phyloP scores from a whole-genome alignment of 2,888 invertebrate genomes.

The Rhamphomyia laevipes region DNA sequence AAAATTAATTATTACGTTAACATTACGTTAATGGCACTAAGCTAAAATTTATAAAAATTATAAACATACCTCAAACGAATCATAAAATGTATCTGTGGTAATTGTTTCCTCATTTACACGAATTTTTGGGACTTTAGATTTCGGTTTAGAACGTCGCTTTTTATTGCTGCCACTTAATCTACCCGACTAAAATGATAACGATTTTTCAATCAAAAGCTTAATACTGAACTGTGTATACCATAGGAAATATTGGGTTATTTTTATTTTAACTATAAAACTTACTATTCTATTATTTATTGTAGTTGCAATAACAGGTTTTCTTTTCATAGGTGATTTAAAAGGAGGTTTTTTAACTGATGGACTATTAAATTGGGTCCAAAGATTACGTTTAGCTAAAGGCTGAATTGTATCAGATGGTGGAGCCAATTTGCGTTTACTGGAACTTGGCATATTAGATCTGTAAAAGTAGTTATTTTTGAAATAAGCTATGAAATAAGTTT shows the following conservation, averaged over 20 bases:
- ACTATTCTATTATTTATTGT: conserved; percentile 22
- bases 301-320: conserved; percentile 23
- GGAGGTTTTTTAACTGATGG: conserved; percentile 11
- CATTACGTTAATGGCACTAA: too few relatives aligned
- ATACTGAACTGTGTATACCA: too few relatives aligned
- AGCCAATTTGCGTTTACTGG: conserved; percentile 24
- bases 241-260: too few relatives aligned
- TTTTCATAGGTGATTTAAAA: conserved; percentile 22
- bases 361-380: conserved; percentile 15
- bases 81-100: conserved; percentile 12
- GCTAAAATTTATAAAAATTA: too few relatives aligned
- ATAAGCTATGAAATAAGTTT: not conserved
- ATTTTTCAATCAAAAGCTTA: not conserved
- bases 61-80: conserved; percentile 13
- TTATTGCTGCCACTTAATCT: conserved; percentile 21
- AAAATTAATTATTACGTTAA: too few relatives aligned
- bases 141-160: conserved; percentile 18
- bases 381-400: conserved; percentile 28
- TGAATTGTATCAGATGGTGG: conserved; percentile 10
- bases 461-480: not conserved
- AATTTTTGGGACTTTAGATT: conserved; percentile 6
- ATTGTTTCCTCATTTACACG: conserved; percentile 3
- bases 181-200: conserved; percentile 7
- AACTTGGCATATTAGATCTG: conserved; percentile 1
- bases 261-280: not conserved